Evolutionary conservation across 2,888 invertebrate species (phyloP).

Genomic region (Epistrophella euchroma): DNA sequence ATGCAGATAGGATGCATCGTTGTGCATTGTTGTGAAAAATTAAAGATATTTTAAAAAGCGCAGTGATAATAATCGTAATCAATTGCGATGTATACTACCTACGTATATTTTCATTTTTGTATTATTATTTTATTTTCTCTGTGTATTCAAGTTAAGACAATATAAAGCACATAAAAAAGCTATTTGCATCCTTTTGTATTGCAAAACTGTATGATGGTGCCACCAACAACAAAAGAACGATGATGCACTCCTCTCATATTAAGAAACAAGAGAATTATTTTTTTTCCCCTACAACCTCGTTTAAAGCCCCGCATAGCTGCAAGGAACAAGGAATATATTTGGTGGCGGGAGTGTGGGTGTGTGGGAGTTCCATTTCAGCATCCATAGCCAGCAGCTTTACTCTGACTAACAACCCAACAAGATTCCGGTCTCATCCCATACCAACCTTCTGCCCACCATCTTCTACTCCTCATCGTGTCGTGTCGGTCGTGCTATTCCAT

Average conservation of each 20-base stretch:
- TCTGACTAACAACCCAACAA: constrained; percentile 48
- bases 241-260: constrained; percentile 58
- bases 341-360: neutral
- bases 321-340: constrained; percentile 43
- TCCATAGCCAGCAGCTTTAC: constrained; percentile 42
- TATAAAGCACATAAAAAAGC: constrained; percentile 39
- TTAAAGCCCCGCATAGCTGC: constrained; percentile 53
- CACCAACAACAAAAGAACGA: constrained; percentile 54
- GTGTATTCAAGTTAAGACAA: constrained; percentile 36
- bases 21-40: constrained; percentile 9
- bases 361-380: constrained; percentile 26
- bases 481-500: constrained; percentile 32
- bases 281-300: constrained; percentile 31
- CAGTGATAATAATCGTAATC: constrained; percentile 56
- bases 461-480: neutral
- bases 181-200: constrained; percentile 63
- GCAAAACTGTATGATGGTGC: constrained; percentile 53
- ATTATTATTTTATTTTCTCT: constrained; percentile 17
- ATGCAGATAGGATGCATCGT: neutral
- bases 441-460: neutral
- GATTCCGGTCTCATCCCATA: constrained; percentile 32
- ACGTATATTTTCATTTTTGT: neutral
- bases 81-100: constrained; percentile 39
- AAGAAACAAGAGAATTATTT: constrained; percentile 53
- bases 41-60: constrained; percentile 32